Conservation (phyloP, 2,113 vertebrate genomes). For the Anoplopoma fimbria region DNA sequence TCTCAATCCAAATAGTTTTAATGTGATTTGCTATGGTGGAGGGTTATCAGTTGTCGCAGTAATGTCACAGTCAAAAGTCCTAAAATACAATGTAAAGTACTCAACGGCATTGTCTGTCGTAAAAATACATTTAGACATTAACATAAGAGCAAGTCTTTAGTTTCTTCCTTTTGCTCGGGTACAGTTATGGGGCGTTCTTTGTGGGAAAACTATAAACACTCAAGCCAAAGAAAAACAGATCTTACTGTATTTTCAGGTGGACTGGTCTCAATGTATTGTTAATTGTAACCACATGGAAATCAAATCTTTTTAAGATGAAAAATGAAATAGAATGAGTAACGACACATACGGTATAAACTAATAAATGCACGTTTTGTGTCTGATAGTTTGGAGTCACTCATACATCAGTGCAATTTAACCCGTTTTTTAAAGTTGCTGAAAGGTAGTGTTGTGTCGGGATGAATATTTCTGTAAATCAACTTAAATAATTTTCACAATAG, state of each 20-base stretch:
- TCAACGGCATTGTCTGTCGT: background rate
- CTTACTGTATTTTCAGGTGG: too few species aligned
- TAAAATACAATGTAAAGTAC: background rate
- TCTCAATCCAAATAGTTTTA: background rate
- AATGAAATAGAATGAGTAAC: background rate
- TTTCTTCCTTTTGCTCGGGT: background rate
- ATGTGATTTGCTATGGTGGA: background rate
- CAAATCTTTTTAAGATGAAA: background rate
- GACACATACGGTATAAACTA: background rate
- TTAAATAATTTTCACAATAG: conserved; percentile 18
- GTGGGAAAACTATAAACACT: background rate
- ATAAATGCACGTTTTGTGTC: background rate
- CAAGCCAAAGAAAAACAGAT: too few species aligned
- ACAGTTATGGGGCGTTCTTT: background rate
- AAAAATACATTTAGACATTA: background rate
- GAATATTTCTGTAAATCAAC: conserved; percentile 23
- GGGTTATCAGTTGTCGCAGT: too few species aligned
- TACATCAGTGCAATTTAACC: conserved; percentile 46
- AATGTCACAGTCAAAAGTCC: background rate
- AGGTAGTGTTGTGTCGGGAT: conserved; percentile 5
- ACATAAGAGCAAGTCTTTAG: background rate
- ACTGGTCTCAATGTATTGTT: background rate
- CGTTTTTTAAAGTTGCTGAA: conserved; percentile 17
- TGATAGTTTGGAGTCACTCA: conserved; percentile 41
- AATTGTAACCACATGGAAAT: background rate